phyloP scores from a whole-genome alignment of 2,113 vertebrate genomes.

The Oenanthe melanoleuca region DNA sequence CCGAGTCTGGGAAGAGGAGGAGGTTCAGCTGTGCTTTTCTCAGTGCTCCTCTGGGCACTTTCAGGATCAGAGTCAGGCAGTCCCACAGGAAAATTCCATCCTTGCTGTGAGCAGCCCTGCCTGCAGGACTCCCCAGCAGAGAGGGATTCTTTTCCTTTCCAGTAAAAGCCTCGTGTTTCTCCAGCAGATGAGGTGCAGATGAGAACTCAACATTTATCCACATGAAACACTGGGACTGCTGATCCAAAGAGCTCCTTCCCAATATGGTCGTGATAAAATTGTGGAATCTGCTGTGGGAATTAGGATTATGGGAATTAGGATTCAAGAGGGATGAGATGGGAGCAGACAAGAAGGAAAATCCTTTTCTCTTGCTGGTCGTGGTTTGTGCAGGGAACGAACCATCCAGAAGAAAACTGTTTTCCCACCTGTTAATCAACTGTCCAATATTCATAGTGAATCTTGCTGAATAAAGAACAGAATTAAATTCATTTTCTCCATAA shows the following conservation, averaged over 20 bases:
- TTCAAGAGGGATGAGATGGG: not conserved
- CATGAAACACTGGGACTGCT: not conserved
- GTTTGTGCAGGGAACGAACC: not conserved
- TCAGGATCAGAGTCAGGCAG: not conserved
- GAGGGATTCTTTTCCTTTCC: not conserved
- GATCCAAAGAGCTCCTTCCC: not conserved
- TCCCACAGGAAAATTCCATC: not conserved
- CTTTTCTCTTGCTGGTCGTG: not conserved
- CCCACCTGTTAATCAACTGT: not conserved
- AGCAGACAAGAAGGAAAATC: not conserved
- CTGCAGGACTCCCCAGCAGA: not conserved
- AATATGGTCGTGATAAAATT: rapidly evolving
- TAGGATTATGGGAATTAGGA: not conserved
- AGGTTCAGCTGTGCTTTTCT: not conserved
- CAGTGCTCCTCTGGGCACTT: not conserved
- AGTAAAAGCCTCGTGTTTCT: not conserved
- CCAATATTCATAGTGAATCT: not conserved
- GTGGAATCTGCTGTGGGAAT: not conserved
- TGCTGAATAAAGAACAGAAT: constrained; percentile 20
- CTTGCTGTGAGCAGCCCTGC: not conserved
- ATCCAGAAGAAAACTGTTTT: not conserved
- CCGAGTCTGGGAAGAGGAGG: not conserved
- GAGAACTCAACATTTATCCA: not conserved
- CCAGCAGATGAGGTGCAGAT: not conserved
- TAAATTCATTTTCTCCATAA: not conserved